Evolutionary conservation across 1,140 invertebrate genomes (phyloP), one percentile per base, ranked within the genome.

Genomic region (Leptinotarsa undecemlineata): DNA sequence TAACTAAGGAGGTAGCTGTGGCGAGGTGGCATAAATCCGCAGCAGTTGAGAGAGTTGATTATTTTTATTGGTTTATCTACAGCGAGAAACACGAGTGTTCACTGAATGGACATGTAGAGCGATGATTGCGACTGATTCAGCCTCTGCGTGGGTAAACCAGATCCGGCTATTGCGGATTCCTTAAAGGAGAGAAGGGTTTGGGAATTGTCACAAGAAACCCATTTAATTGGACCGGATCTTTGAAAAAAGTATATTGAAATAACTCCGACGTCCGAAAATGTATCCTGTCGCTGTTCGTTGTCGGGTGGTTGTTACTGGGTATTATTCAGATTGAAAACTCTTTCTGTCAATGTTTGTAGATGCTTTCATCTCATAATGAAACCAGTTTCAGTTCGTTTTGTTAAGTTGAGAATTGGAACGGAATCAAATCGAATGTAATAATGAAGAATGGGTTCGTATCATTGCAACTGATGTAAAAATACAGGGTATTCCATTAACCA

Each of bases 21-120:
- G 64, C 60, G 21, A 62, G 68, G 48, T 62, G 70, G 75, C 75
- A 78, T 78, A 78, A 78, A 78, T 78, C 76, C 77, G 69, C 77
- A 76, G 74, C 74, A 76, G 73, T 69, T 57, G 51, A 57, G 51
- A 57, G 51, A 57, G 51, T 57, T 71, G 76, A 68, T 74, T 75
- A 80, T 78, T 78, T 76, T 78, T 76, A 73, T 71, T 71, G 75
- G 75, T 72, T 74, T 76, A 80, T 78, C 77, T 78, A 73, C 68
- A 76, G 74, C 74, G 77, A 75, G 75, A 77, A 75, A 78, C 79
- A 78, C 77, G 79, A 80, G 75, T 78, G 77, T 80, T 80, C 77
- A 80, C 57, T 80, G 79, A 80, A 77, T 75, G 77, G 73, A 60
- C 79, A 76, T 76, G 76, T 76, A 61, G 74, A 69, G 23, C 57